phyloP scores from a whole-genome alignment of 2,888 invertebrate species.

The Tolmerus cingulatus region DNA sequence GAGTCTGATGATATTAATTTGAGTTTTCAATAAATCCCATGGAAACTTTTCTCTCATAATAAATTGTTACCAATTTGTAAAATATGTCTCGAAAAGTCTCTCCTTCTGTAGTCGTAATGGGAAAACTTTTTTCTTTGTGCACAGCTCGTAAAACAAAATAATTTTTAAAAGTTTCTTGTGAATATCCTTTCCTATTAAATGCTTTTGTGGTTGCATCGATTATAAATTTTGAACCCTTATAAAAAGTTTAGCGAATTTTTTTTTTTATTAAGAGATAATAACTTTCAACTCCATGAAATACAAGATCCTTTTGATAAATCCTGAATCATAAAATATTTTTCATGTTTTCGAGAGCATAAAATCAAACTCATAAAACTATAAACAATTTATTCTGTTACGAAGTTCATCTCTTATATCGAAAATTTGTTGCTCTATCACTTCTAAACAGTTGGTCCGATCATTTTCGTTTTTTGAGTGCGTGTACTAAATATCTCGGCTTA shows the following conservation, averaged over 20 bases:
- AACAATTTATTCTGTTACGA: too few relatives aligned
- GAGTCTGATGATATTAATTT: neutral
- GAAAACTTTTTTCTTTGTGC: neutral
- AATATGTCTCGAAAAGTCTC: neutral
- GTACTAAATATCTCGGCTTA: too few relatives aligned
- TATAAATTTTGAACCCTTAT: neutral
- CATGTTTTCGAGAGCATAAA: too few relatives aligned
- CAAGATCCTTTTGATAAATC: neutral
- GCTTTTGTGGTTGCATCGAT: neutral
- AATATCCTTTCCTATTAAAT: neutral
- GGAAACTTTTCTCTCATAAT: neutral
- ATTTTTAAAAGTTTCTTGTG: neutral
- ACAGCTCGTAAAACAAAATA: neutral
- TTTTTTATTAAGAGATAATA: too few relatives aligned
- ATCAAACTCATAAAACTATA: too few relatives aligned
- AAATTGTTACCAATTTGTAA: neutral
- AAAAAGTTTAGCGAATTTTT: too few relatives aligned
- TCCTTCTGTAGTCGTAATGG: neutral
- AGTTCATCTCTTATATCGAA: too few relatives aligned
- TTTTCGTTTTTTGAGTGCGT: too few relatives aligned
- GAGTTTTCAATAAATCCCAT: neutral
- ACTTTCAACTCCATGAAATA: too few relatives aligned
- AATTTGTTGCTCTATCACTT: too few relatives aligned
- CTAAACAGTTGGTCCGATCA: too few relatives aligned
- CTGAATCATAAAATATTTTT: neutral